Base-by-base conservation (phyloP, 2,113 vertebrate genomes). In the Antechinus flavipes region DNA sequence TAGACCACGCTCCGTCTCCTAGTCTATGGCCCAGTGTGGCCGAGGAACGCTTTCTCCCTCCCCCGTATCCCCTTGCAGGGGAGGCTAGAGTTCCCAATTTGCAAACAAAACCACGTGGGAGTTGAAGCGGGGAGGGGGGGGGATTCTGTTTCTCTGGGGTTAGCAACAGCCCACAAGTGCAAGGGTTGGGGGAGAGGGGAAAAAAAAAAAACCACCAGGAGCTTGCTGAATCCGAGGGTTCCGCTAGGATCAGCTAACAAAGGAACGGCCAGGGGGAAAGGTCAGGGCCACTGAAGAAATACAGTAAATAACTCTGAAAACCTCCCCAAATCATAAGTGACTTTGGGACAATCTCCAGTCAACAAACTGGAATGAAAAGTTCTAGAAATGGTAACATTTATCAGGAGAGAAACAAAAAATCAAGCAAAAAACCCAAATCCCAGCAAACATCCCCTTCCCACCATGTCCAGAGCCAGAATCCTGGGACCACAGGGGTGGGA, bases 81-180 rank as follows among this genome's bases (percentile, higher is more conserved):
- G 91, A 95, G 95, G 96, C 91, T 95, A 96, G 91, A 50, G 25
- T 54, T 96, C 61, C 95, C 92, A 91, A 92, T 96, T 95, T 96
- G 95, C 94, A 96, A 95, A 96, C 93, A 91, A 94, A 95, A 94
- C 96, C 95, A 55, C 91, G 91, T 94, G 89, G 61, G 89, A 54
- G n/a, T 47, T 89, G 94, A 90, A 93, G 95, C 35, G 94, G 94
- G 93, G 93, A 92, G 90, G 55, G 49, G 49, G 49, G 50, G 50
- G 50, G 10, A 95, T 97, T 96, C 84, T 95, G 94, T 95, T 95
- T 95, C 89, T 0, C 95, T 91, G 94, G 95, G 50, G 94, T 94
- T 90, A 95, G 90, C 47, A 30, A 90, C 89, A 96, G 93, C 92
- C 91, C 91, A 54, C 84, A 22, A 93, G 91, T 93, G 93, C 94